Conservation (phyloP, 1,140 invertebrate species). For the Procambarus virginalis region DNA sequence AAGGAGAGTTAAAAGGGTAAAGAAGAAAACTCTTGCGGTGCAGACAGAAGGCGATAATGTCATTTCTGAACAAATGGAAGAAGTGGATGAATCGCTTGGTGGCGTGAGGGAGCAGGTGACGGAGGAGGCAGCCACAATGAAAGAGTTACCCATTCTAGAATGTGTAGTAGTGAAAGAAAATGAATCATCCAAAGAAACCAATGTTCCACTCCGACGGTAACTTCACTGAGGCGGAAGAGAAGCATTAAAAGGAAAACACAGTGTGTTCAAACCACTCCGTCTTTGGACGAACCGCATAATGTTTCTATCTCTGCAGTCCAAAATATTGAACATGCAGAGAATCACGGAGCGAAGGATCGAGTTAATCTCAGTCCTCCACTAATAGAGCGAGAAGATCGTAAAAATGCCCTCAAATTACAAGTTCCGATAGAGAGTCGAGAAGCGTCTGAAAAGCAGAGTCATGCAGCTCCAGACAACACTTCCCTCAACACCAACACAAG, state of each 20-base stretch:
- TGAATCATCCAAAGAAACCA: conserved; percentile 21
- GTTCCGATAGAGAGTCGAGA: not conserved
- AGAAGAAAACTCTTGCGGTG: conserved; percentile 38
- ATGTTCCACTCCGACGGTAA: not conserved
- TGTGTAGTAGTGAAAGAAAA: not conserved
- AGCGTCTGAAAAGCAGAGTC: not conserved
- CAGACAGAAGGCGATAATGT: conserved; percentile 31
- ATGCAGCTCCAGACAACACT: not conserved
- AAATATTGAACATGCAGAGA: not conserved
- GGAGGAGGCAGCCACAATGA: conserved; percentile 3
- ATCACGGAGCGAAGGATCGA: not conserved
- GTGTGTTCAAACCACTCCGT: conserved; percentile 31
- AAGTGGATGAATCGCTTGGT: not conserved
- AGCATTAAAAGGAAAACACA: conserved; percentile 29
- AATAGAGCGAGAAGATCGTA: not conserved
- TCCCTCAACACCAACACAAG: conserved; percentile 36
- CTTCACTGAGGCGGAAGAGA: conserved; percentile 23
- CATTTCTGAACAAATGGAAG: conserved; percentile 38
- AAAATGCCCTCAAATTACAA: not conserved
- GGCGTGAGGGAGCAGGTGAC: not conserved
- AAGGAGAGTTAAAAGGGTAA: conserved; percentile 20
- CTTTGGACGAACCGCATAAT: not conserved
- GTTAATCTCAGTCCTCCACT: not conserved
- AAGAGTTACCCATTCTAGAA: not conserved
- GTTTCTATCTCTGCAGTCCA: not conserved